These are phyloP conservation scores for Alloscopus bannaensis DNA, from an alignment of 2,888 invertebrate genomes.

Conservation along the genomic window DNA sequence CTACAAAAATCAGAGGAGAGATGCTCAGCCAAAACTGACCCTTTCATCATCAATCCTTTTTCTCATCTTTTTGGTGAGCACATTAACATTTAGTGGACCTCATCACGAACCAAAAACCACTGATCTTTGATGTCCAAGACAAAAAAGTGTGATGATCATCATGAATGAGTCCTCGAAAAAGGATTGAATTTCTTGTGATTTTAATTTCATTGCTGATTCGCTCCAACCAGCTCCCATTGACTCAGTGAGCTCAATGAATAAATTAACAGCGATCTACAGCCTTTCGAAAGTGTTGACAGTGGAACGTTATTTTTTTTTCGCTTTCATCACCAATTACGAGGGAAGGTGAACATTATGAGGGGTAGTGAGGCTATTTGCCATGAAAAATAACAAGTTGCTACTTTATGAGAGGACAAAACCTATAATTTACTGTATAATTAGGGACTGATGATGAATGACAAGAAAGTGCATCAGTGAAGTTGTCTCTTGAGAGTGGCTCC, in stretches of 20 bases:
- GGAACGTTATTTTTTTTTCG: neutral
- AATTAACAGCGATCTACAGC: constrained; percentile 29
- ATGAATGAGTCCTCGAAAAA: constrained; percentile 22
- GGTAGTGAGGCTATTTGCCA: constrained; percentile 1
- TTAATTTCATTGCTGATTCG: constrained; percentile 38
- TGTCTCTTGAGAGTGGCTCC: no score
- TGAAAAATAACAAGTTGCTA: constrained; percentile 34
- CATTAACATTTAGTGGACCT: neutral
- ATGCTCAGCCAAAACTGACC: constrained; percentile 3
- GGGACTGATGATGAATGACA: constrained; percentile 12
- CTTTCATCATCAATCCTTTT: constrained; percentile 41
- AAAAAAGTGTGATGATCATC: neutral
- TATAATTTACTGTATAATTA: constrained; percentile 60
- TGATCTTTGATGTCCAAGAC: no score
- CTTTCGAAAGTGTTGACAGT: neutral
- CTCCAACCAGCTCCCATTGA: constrained; percentile 41
- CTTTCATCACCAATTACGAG: constrained; percentile 41
- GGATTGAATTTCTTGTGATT: constrained; percentile 39
- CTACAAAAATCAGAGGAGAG: neutral
- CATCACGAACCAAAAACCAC: neutral
- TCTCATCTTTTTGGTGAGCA: neutral
- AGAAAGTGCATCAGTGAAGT: neutral
- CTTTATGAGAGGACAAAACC: constrained; percentile 47
- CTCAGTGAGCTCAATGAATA: constrained; percentile 60
- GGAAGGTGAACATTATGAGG: constrained; percentile 22